phyloP scores from a whole-genome alignment of 2,888 invertebrate genomes.

The Melipona beecheii region DNA sequence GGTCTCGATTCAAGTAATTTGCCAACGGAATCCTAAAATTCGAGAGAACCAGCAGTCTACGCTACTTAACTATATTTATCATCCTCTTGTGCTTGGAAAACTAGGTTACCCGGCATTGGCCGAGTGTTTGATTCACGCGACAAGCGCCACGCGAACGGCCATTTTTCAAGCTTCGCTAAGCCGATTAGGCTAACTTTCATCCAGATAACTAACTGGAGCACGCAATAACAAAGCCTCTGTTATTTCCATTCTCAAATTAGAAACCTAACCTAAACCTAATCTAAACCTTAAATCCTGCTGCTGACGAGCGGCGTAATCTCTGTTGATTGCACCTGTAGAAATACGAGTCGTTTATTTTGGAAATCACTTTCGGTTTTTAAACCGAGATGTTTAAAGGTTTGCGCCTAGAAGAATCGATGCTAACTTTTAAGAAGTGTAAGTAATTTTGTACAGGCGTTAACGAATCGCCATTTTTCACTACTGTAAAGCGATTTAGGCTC shows the following conservation, averaged over 20 bases:
- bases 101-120: slow-evolving; percentile 56
- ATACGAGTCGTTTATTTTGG: not conserved
- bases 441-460: too few species aligned
- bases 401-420: too few species aligned
- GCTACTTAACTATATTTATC: slow-evolving; percentile 58
- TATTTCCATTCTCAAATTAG: not conserved
- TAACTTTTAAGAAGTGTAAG: too few species aligned
- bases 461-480: too few species aligned
- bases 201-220: slow-evolving; percentile 37
- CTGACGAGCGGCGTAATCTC: not conserved
- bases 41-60: not conserved
- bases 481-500: too few species aligned
- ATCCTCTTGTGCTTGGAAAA: slow-evolving; percentile 42
- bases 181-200: slow-evolving; percentile 48
- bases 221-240: slow-evolving; percentile 12
- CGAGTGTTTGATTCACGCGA: slow-evolving; percentile 38
- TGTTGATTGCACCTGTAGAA: not conserved
- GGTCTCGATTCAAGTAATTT: not conserved
- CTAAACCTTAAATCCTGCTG: not conserved
- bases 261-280: too few species aligned
- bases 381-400: too few species aligned
- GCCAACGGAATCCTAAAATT: slow-evolving; percentile 8
- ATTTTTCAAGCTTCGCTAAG: slow-evolving; percentile 53
- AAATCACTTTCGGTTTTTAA: too few species aligned
- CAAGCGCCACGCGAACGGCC: slow-evolving; percentile 13